phyloP scores from a whole-genome alignment of 2,797 vertebrate genomes.

The Lateolabrax maculatus region DNA sequence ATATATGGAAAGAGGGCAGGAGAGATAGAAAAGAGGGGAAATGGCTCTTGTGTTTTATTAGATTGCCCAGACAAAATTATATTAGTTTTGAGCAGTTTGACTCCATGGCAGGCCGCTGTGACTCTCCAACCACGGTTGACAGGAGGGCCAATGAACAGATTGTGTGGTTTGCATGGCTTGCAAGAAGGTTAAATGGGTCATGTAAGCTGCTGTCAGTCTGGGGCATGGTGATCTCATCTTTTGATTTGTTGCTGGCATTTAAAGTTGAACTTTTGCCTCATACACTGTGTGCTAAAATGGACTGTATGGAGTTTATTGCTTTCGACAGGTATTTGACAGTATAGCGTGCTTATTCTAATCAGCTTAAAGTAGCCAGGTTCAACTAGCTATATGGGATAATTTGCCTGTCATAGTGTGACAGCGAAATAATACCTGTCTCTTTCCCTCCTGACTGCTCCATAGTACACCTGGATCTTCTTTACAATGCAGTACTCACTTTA shows the following conservation, averaged over 20 bases:
- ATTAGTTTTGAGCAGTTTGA: slow-evolving; percentile 76
- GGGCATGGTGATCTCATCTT: slow-evolving; percentile 36
- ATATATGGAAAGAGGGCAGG: slow-evolving; percentile 65
- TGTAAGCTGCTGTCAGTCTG: slow-evolving; percentile 40
- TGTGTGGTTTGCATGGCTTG: slow-evolving; percentile 56
- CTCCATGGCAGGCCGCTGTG: slow-evolving; percentile 38
- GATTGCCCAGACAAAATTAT: slow-evolving; percentile 76
- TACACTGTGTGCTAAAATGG: background rate
- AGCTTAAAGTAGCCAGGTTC: slow-evolving; percentile 24
- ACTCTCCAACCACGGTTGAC: slow-evolving; percentile 67
- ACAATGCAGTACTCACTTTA: slow-evolving; percentile 13
- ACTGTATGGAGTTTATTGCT: slow-evolving; percentile 1
- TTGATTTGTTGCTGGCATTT: slow-evolving; percentile 59
- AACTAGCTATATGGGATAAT: slow-evolving; percentile 28
- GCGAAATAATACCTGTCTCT: slow-evolving; percentile 21
- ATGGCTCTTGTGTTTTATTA: slow-evolving; percentile 77
- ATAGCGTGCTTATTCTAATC: slow-evolving; percentile 39
- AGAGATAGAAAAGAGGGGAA: slow-evolving; percentile 51
- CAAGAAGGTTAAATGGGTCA: slow-evolving; percentile 72
- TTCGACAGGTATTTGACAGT: slow-evolving; percentile 21
- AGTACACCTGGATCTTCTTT: slow-evolving; percentile 31
- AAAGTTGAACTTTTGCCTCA: slow-evolving; percentile 39
- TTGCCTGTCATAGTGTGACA: slow-evolving; percentile 17
- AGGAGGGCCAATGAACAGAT: slow-evolving; percentile 68
- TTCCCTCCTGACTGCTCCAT: slow-evolving; percentile 1